Evolutionary conservation across 2,113 vertebrate genomes (phyloP), one percentile per base, ranked within the genome.

Genomic region (Neolamprologus sp.): DNA sequence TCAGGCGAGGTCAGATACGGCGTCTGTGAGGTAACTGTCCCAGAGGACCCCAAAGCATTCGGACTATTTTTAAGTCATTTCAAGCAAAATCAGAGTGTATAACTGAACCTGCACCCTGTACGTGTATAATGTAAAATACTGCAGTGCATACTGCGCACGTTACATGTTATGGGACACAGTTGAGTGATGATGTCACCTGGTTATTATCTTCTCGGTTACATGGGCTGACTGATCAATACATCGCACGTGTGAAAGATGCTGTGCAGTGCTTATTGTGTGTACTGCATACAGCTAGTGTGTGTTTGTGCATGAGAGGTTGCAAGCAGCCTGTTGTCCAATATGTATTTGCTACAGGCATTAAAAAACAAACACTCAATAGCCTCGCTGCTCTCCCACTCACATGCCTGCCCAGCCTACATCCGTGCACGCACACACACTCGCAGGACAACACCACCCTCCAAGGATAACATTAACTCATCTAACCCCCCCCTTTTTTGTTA

Each of bases 181-280:
- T n/a, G 8, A 79, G 51, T 31, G 37, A 80, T 85, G 93, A 89
- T 85, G 89, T 92, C 87, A 93, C 49, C 73, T 51, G 54, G 71
- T 84, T 83, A 75, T 90, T 83, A 88, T 91, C 82, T 45, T 89
- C 90, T 93, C 47, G 21, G 89, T 90, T 90, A 87, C 88, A 84
- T 58, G 47, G 57, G 23, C 26, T 23, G 31, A 55, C 40, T 11
- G 37, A 85, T 93, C 90, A 87, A 90, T 90, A 84, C 80, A 55
- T 75, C 9, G 16, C 26, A 49, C 16, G 10, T 85, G 63, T 5
- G 16, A 9, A 51, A 12, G 21, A 80, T 23, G n/a, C n/a, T 68
- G 16, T 17, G 63, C 23, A 19, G 49, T 19, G 40, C 6, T 75
- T 26, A 21, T 55, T 31, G 12, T 35, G 81, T 19, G 78, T 75